phyloP scores from a whole-genome alignment of 2,113 vertebrate species.

The Actenoides lindsayi region DNA sequence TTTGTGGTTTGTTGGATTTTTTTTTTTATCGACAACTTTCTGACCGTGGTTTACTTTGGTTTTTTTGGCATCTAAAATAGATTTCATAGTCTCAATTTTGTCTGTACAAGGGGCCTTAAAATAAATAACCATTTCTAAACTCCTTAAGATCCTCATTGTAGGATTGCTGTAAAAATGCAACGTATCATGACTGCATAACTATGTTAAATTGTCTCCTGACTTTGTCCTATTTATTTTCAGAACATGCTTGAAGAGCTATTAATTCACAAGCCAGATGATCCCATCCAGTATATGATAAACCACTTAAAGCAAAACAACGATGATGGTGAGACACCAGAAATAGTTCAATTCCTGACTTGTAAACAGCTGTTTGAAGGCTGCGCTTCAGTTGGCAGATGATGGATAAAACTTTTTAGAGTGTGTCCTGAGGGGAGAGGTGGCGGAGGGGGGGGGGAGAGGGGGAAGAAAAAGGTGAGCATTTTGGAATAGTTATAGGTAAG shows the following conservation, averaged over 20 bases:
- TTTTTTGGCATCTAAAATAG: background rate
- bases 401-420: background rate
- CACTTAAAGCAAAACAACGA: constrained; percentile 77
- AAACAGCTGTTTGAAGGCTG: background rate
- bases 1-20: background rate
- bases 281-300: constrained; percentile 83
- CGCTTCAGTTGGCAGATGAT: background rate
- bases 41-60: background rate
- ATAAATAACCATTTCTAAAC: background rate
- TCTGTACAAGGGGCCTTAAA: background rate
- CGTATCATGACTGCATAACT: background rate
- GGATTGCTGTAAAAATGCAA: background rate
- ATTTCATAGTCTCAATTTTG: background rate
- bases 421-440: background rate
- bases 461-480: background rate
- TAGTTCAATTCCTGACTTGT: background rate
- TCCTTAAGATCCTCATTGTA: background rate
- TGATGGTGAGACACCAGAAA: constrained; percentile 64
- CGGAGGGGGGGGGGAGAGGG: no score
- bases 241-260: constrained; percentile 83
- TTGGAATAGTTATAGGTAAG: constrained; percentile 27
- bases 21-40: background rate
- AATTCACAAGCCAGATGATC: constrained; percentile 85
- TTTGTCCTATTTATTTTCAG: constrained; percentile 74
- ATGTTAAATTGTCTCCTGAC: background rate